A percentile compares a stretch with the other conserved stretches of the same genome.
Conservation (phyloP, 2,113 vertebrate genomes). For the Calidris pygmaea region DNA sequence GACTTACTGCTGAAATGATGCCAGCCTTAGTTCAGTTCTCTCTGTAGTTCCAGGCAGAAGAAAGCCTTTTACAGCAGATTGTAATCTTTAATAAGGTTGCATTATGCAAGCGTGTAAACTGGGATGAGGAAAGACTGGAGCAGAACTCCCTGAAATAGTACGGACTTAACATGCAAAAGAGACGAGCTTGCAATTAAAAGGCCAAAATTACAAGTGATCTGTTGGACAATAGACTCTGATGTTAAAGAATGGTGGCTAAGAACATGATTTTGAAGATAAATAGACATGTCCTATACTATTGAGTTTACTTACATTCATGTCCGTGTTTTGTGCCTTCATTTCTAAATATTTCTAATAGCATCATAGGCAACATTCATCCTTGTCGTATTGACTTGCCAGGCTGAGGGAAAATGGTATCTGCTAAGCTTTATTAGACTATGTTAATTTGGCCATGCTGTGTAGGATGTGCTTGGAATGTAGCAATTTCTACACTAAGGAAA, state of each 20-base stretch:
- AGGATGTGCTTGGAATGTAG: constrained; percentile 46
- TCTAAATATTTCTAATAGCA: background rate
- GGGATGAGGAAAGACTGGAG: background rate
- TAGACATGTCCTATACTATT: background rate
- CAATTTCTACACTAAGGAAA: constrained; percentile 12
- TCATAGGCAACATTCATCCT: background rate
- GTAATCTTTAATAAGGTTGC: constrained; percentile 35
- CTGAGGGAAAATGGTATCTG: background rate
- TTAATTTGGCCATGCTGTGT: constrained; percentile 44
- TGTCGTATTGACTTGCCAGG: background rate
- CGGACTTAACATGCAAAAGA: background rate
- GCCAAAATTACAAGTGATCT: background rate
- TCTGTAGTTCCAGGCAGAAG: constrained; percentile 42
- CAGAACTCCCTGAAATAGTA: background rate
- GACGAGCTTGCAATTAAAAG: background rate
- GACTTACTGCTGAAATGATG: constrained; percentile 46
- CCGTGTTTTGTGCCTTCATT: background rate
- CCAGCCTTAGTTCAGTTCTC: constrained; percentile 7
- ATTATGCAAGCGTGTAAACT: constrained; percentile 38
- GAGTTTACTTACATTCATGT: background rate
- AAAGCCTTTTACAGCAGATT: constrained; percentile 44
- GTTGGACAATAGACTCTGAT: background rate
- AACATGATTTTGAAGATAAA: background rate
- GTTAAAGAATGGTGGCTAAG: background rate
- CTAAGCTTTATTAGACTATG: background rate